phyloP scores from a whole-genome alignment of 2,113 vertebrate genomes.

The Eurystomus gularis region DNA sequence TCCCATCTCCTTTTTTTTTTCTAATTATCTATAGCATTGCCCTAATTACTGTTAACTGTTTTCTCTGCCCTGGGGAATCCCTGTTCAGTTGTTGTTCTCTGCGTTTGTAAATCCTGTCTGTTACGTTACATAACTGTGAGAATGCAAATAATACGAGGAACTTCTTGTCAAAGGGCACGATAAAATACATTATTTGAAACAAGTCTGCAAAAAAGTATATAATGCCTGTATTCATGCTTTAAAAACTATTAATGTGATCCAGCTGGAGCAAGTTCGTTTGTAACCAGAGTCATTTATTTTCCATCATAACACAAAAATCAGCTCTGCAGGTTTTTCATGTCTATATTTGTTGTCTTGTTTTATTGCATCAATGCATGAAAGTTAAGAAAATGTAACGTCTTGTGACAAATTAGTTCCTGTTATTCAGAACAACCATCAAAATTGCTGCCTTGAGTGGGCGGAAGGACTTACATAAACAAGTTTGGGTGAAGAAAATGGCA shows the following conservation, averaged over 20 bases:
- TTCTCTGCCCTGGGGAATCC: neutral
- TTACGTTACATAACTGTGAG: neutral
- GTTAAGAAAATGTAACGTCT: neutral
- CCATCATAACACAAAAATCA: neutral
- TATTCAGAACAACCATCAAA: neutral
- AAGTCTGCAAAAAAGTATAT: neutral
- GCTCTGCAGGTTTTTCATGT: neutral
- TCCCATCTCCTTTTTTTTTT: neutral
- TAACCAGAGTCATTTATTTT: neutral
- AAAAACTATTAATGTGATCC: neutral
- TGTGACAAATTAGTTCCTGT: neutral
- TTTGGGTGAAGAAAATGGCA: neutral
- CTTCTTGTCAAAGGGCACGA: neutral
- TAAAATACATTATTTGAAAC: neutral
- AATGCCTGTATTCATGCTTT: neutral
- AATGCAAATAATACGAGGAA: neutral
- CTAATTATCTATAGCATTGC: neutral
- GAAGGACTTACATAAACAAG: neutral
- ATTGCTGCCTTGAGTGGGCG: neutral
- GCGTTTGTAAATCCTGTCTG: neutral
- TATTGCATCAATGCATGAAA: neutral
- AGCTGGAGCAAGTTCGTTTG: neutral
- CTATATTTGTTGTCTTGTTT: neutral
- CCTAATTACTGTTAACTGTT: neutral
- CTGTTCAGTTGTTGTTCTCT: neutral